These are phyloP conservation scores for Myocastor coypus DNA, from an alignment of 2,113 vertebrate genomes.

Conservation along the genomic window DNA sequence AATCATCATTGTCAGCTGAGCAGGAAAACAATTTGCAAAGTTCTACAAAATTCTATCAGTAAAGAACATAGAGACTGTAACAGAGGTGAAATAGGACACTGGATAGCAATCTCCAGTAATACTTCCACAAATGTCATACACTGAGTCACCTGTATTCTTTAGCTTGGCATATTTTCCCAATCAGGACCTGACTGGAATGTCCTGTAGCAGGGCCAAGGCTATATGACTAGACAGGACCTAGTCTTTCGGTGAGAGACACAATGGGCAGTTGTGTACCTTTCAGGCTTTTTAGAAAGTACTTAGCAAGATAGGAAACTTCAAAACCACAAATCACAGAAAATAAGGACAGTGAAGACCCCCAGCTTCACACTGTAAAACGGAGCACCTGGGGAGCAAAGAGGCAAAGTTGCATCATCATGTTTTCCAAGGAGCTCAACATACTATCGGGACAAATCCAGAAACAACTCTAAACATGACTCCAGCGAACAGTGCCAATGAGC, in stretches of 20 bases:
- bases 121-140: fast-evolving
- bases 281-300: not conserved
- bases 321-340: not conserved
- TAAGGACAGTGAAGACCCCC: not conserved
- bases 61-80: not conserved
- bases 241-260: not conserved
- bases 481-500: not conserved
- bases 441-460: no score
- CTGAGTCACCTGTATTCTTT: no score
- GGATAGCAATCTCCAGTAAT: not conserved
- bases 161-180: not conserved
- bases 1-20: not conserved
- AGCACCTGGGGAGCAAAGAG: not conserved
- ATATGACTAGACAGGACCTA: not conserved
- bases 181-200: not conserved
- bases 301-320: not conserved
- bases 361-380: not conserved
- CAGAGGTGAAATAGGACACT: not conserved
- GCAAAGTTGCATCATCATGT: not conserved
- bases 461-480: not conserved
- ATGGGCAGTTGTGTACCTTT: not conserved
- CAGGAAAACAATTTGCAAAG: not conserved
- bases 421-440: not conserved
- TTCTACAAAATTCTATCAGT: not conserved
- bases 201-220: not conserved